phyloP scores from a whole-genome alignment of 2,797 vertebrate genomes.

The Oreochromis grahami region DNA sequence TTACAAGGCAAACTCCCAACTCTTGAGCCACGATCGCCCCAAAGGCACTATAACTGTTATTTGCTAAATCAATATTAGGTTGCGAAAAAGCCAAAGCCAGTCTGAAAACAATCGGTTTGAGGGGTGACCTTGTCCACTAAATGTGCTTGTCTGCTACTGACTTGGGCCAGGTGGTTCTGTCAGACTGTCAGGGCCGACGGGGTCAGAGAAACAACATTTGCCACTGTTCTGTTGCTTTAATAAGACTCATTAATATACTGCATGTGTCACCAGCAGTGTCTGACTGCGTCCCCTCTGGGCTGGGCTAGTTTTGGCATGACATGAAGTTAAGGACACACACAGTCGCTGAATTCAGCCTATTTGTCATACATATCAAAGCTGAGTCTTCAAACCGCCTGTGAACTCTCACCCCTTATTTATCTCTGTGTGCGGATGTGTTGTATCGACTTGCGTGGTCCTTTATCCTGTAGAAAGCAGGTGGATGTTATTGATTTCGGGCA shows the following conservation, averaged over 20 bases:
- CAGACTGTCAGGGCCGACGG: slow-evolving; percentile 44
- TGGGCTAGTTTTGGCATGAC: slow-evolving; percentile 39
- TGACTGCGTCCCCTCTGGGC: slow-evolving; percentile 51
- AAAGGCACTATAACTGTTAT: background rate
- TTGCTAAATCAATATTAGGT: background rate
- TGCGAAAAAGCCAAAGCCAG: background rate
- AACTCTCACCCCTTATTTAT: background rate
- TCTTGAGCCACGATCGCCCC: too few relatives aligned
- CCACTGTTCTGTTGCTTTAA: slow-evolving; percentile 58
- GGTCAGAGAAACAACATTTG: slow-evolving; percentile 53
- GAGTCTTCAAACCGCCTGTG: background rate
- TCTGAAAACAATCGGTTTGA: slow-evolving; percentile 23
- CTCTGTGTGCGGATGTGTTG: background rate
- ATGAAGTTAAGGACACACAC: slow-evolving; percentile 28
- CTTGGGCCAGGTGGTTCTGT: slow-evolving; percentile 57
- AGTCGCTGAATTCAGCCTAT: slow-evolving; percentile 1
- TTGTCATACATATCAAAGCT: slow-evolving; percentile 11
- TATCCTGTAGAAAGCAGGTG: background rate
- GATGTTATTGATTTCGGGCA: background rate
- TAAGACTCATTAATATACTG: slow-evolving; percentile 66
- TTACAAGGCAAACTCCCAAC: too few relatives aligned
- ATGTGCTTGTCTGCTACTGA: slow-evolving; percentile 34
- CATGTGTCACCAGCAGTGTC: slow-evolving; percentile 55
- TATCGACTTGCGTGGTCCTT: background rate
- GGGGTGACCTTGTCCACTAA: slow-evolving; percentile 51